Base-by-base conservation (phyloP, 2,888 invertebrate species). In the Brassicogethes aeneus region DNA sequence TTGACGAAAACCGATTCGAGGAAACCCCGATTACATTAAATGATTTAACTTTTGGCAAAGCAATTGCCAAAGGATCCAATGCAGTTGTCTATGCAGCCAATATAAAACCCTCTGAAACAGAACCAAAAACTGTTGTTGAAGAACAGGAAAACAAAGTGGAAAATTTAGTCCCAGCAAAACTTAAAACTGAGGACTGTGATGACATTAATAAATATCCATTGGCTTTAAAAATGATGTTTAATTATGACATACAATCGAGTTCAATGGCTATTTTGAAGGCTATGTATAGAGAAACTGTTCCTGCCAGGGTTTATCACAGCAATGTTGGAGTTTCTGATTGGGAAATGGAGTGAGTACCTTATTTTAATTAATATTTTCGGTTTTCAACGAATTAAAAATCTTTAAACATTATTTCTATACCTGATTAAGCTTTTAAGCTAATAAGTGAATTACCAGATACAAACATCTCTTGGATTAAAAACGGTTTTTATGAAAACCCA, bases 141-240 rank as follows among this genome's bases (percentile, higher is more conserved):
- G 10, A 10, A 7, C 12, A 32, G 5, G 32, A 10, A 3, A 8
- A 5, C 3, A 12, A 32, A 13, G 32, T 32, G 5, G 32, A 32
- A 13, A 32, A 32, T 3, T 3, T 32, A 5, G 14, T 13, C 5
- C 32, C 32, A 2, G 3, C 15, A 3, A 36, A 39, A 37, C 3
- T 35, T 12, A 42, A 46, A 45, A 36, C 33, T 13, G 44, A 42
- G 13, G 34, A 47, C 17, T 45, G 43, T 13, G 53, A 58, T 44
- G 48, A 50, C 12, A 50, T 50, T 5, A 51, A 54, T 7, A 52
- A 59, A 16, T 82, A 76, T 64, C 81, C 82, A 0, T 64, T 90
- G 47, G 91, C 91, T 3, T 70, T 92, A 13, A 92, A 92, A 70
- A 85, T 92, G 81, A 85, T 92, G 85, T 92, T 90, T 57, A 92